Evolutionary conservation across 1,140 invertebrate species (phyloP), one percentile per base, ranked within the genome.

Genomic region (Stegodyphus dumicola): DNA sequence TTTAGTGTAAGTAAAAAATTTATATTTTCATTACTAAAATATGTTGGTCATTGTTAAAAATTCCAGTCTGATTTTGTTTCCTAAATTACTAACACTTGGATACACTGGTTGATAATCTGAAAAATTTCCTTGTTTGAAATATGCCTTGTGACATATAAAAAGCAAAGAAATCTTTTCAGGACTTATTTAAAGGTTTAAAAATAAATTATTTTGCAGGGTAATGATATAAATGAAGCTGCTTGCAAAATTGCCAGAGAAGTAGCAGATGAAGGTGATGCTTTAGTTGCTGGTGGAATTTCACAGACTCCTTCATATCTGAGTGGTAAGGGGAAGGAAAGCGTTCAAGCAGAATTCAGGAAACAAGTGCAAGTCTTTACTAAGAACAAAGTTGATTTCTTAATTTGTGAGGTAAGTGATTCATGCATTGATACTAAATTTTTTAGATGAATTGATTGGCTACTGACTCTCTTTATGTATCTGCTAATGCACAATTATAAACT

Each of bases 221-320:
- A 52, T 10, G 88, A 85, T 6, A 90, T 91, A 75, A 91, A 91
- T 78, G 85, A 89, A 7, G 90, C 90, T 2, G 90, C 91, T 13
- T 91, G 90, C 75, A 83, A 88, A 7, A 51, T 91, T 5, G 91
- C 90, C 6, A 83, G 87, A 13, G 88, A 90, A 70, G 91, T 91
- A 7, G 90, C 90, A 6, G 83, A 77, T n/a, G 91, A 91, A 80
- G 90, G 91, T 1, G 87, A 89, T 67, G 90, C 89, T 7, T 75
- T 91, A 48, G 89, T 89, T 7, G 87, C 88, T 2, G 90, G 90
- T 4, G 90, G 91, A 1, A 79, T 91, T 33, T 89, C 87, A 6
- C 90, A 91, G 80, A 91, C 91, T 0, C 90, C 90, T 5, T 87
- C 90, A 6, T 91, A 91, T 77, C 88, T 91, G 54, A 89, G 88